Evolutionary conservation across 1,140 invertebrate genomes (phyloP).

Genomic region (Gryon sp.): DNA sequence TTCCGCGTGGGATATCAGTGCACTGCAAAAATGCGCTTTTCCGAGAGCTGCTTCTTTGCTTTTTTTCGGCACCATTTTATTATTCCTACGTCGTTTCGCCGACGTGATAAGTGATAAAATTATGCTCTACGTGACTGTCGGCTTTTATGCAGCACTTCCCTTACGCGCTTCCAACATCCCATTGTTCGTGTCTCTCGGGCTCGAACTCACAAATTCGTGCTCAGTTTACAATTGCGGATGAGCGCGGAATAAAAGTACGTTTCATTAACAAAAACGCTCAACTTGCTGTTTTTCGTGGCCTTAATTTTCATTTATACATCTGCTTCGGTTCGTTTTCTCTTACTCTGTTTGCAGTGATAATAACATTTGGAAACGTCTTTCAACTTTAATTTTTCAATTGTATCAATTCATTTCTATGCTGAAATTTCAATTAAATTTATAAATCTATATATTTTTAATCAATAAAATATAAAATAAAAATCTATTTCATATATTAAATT

Average conservation of each 20-base stretch:
- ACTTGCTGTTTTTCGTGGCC: neutral
- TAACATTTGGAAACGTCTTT: too few relatives aligned
- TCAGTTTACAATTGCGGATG: constrained; percentile 40
- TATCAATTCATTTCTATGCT: too few relatives aligned
- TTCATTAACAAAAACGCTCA: constrained; percentile 30
- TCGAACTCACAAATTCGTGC: constrained; percentile 48
- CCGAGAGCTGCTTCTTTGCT: too few relatives aligned
- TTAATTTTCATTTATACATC: too few relatives aligned
- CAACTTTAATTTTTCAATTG: too few relatives aligned
- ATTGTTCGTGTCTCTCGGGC: constrained; percentile 46
- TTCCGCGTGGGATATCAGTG: too few relatives aligned
- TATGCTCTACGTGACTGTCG: constrained; percentile 58
- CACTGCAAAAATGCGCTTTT: too few relatives aligned
- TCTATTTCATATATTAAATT: too few relatives aligned
- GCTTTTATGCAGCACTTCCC: constrained; percentile 18
- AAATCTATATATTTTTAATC: too few relatives aligned
- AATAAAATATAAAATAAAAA: too few relatives aligned
- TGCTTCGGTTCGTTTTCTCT: neutral
- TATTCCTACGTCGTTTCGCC: constrained; percentile 50
- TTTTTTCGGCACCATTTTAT: constrained; percentile 47
- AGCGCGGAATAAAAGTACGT: constrained; percentile 41
- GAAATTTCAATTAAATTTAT: too few relatives aligned
- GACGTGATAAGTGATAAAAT: constrained; percentile 65
- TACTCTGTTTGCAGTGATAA: too few relatives aligned
- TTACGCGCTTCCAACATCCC: neutral